Evolutionary conservation across 2,113 vertebrate genomes (phyloP), one percentile per base, ranked within the genome.

Genomic region (Cebidichthys violaceus): DNA sequence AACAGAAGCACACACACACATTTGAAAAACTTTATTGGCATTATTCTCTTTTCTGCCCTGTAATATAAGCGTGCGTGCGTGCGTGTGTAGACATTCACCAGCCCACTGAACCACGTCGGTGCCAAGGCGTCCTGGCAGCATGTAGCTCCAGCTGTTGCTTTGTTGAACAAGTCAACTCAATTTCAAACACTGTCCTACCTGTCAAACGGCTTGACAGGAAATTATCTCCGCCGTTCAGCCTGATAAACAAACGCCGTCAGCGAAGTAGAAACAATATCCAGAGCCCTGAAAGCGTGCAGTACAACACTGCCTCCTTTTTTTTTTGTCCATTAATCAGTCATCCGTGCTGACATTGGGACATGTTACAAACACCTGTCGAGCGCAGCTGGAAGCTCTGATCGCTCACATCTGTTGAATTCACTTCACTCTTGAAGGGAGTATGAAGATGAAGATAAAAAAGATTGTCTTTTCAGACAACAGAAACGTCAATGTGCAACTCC

Each of bases 141-240:
- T 62, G 64, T 81, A 55, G 73, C 22, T 74, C 77, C 90, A 89
- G 86, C 79, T 88, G 84, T 77, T 91, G 62, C 82, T 54, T 70
- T 70, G 80, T 50, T 22, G 24, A 81, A 55, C 77, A 54, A 77
- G 75, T 88, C 89, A 73, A 65, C 29, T 84, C 67, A 61, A 84
- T 86, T 90, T 73, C 57, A 84, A 78, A 87, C 73, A 1, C 67
- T 6, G 77, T 85, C 55, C 78, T 37, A 55, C 59, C 29, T 73
- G 70, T 85, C 85, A 83, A 68, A 78, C 54, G n/a, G 41, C 43
- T 31, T 33, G 64, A 73, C 41, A 22, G 66, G 31, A 82, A 90
- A 87, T 90, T 71, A 86, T 86, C 76, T 45, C 47, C 1, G 8
- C 81, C 11, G 18, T 75, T 85, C 77, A 71, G 22, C 50, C 45